Base-by-base conservation (phyloP, 1,140 invertebrate genomes). In the Anadara kagoshimensis region DNA sequence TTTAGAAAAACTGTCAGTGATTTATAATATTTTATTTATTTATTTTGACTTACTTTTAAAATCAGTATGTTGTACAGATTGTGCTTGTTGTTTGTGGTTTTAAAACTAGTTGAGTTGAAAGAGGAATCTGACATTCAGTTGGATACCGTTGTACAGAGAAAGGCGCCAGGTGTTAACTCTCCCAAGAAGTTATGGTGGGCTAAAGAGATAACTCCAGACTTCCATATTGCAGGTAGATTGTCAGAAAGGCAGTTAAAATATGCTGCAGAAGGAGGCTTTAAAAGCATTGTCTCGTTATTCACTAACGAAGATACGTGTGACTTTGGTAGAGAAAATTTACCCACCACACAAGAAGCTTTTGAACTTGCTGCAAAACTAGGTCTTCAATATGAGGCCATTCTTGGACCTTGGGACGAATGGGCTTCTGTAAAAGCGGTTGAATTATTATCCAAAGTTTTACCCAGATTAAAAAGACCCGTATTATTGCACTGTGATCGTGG, bases 171-270 rank as follows among this genome's bases (percentile, higher is more conserved):
- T 18, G 49, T 83, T 7, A 78, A 82, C 12, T 59, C 81, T 12
- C 78, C 78, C 20, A 73, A 70, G 20, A 86, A 86, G 73, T 65
- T 80, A 36, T 86, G 85, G 85, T 86, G 85, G 85, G 79, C 81
- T 4, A 86, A 85, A 67, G 82, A 85, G 66, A 71, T 86, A 58
- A 86, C 85, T 5, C 77, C 80, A 47, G 82, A 85, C 54, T 73
- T 83, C 11, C 82, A 84, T 73, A 68, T 84, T 16, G 78, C 79
- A 20, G 85, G 85, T 12, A 57, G 85, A 26, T 67, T 83, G 7
- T 76, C 82, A 18, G 81, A 83, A 58, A 62, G 81, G 57, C 81
- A 85, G 54, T 83, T 86, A 24, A 86, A 86, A 75, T 84, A 85
- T 64, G 81, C 80, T 12, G 63, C 77, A 26, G 85, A 86, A 3